Evolutionary conservation across 1,140 invertebrate species (phyloP), one percentile per base, ranked within the genome.

Genomic region (Radopholus similis): DNA sequence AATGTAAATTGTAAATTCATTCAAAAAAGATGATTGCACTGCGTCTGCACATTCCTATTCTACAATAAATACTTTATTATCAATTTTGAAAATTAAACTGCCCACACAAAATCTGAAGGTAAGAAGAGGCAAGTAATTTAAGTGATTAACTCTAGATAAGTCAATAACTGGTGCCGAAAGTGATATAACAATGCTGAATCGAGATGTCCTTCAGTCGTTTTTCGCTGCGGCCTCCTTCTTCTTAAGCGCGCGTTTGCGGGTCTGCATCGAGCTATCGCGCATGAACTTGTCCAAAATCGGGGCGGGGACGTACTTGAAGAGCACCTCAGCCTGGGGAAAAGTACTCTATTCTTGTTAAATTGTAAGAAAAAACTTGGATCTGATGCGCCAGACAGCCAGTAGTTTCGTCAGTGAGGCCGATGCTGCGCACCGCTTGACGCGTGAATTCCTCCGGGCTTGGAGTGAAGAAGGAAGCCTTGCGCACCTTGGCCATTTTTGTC

Each of bases 401-500:
- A n/a, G 78, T 80, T 40, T 80, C 78, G 26, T 34, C 63, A 42
- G 58, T 55, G 21, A 66, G 37, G 15, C 78, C 78, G 57, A 80
- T 74, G 15, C 79, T 78, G 18, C 68, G 60, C 30, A 80, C 21
- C 3, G 78, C 78, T 15, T 69, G 38, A 2, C 32, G 34, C 18
- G 60, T 73, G 49, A 75, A 80, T 1, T 65, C 28, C 4, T 55
- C 66, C 3, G 75, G 56, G 21, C 59, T 55, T 2, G 80, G 80
- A 18, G 60, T 68, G 49, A 80, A 82, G 44, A 80, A 76, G 5
- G 80, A 80, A 2, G 73, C 38, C 11, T 68, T 53, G 42, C 63
- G 66, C n/a, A 76, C 68, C 49, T 81, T 76, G 21, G 73, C 54
- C 78, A 80, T 80, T 54, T 82, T 80, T 3, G 79, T 80, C n/a